Evolutionary conservation across 2,113 vertebrate genomes (phyloP).

Genomic region (Atractosteus spatula): DNA sequence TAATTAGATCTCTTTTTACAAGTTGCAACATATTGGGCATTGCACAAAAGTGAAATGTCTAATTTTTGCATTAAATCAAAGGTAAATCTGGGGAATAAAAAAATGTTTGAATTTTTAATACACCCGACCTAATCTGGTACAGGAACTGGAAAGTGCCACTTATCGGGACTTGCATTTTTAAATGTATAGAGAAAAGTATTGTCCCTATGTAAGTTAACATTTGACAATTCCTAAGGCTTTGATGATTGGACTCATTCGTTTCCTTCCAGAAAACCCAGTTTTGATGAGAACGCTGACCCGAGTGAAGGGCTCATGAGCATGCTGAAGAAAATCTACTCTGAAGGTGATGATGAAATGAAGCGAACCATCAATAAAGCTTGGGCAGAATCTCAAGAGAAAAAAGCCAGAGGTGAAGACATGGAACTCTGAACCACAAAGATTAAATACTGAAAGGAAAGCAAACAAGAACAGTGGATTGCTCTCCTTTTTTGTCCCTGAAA

Average conservation of each 20-base stretch:
- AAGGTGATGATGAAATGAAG: conserved; percentile 97
- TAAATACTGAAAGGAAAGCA: neutral
- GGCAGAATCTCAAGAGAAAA: conserved; percentile 94
- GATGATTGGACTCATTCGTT: neutral
- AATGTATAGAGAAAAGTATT: too few species aligned
- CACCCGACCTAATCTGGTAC: too few species aligned
- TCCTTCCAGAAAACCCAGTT: conserved; percentile 72
- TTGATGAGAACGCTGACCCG: conserved; percentile 78
- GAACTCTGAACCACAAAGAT: conserved; percentile 66
- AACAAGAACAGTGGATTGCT: neutral
- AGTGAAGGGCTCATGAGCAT: conserved; percentile 92
- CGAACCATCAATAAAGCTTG: conserved; percentile 97
- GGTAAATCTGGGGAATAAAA: too few species aligned
- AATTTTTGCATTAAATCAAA: too few species aligned
- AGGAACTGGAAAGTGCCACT: too few species aligned
- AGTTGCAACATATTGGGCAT: too few species aligned
- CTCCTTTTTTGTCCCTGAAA: neutral
- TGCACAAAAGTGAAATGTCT: too few species aligned
- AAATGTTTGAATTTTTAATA: too few species aligned
- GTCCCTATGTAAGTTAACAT: too few species aligned
- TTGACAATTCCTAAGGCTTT: too few species aligned
- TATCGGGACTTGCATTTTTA: too few species aligned
- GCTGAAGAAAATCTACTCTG: conserved; percentile 92
- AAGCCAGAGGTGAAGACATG: conserved; percentile 78
- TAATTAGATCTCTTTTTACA: neutral